Evolutionary conservation across 2,113 vertebrate genomes (phyloP).

Genomic region (Myiagra hebetior): DNA sequence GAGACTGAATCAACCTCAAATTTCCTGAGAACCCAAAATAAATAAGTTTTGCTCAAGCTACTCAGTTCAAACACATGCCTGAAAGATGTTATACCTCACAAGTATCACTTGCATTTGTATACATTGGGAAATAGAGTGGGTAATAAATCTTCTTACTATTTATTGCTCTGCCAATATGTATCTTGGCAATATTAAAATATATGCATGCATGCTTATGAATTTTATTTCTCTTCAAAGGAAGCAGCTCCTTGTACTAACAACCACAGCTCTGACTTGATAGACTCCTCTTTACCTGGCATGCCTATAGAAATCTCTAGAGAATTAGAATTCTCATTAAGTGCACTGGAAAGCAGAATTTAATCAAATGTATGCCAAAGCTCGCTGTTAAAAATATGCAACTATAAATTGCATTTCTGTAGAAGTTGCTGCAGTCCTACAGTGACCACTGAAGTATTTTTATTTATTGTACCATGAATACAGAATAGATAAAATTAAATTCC

Average conservation of each 20-base stretch:
- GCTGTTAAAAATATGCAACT: conserved; percentile 58
- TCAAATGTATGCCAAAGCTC: conserved; percentile 47
- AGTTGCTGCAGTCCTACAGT: conserved; percentile 49
- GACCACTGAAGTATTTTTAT: conserved; percentile 50
- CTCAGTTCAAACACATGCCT: neutral
- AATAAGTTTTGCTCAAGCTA: neutral
- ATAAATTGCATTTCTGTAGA: conserved; percentile 63
- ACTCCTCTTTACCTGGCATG: conserved; percentile 57
- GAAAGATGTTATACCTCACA: neutral
- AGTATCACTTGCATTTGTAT: conserved; percentile 17
- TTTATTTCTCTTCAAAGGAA: conserved; percentile 66
- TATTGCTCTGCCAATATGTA: conserved; percentile 57
- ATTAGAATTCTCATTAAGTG: conserved; percentile 69
- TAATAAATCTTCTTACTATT: conserved; percentile 53
- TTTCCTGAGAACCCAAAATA: neutral
- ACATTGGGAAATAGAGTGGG: conserved; percentile 19
- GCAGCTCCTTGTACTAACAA: conserved; percentile 36
- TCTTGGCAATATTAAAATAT: conserved; percentile 62
- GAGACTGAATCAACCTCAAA: neutral
- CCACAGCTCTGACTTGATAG: conserved; percentile 42
- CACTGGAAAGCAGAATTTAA: conserved; percentile 65
- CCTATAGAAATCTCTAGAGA: conserved; percentile 56
- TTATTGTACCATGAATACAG: conserved; percentile 58
- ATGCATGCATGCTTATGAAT: conserved; percentile 56
- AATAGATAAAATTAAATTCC: conserved; percentile 64